Base-by-base conservation (phyloP, 2,797 vertebrate species). In the Leptodactylus fallax region DNA sequence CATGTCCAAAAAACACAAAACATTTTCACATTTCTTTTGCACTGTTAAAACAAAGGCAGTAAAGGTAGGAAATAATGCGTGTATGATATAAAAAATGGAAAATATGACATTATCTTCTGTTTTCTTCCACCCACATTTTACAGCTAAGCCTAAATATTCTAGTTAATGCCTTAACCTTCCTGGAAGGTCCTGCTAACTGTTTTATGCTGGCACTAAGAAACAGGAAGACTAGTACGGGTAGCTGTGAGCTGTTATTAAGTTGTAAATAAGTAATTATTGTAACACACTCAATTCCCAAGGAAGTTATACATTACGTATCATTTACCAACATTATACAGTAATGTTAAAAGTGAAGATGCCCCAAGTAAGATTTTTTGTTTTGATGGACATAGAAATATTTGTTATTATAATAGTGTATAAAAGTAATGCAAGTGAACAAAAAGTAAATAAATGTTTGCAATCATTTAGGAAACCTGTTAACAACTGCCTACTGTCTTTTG, bases 101-200 rank as follows among this genome's bases (percentile, higher is more conserved):
- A 87, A 78, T 87, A 69, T 83, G 51, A 83, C 82, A 72, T 19
- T 58, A 13, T 55, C 25, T 71, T 71, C 25, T 56, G 56, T 85
- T 63, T 79, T 72, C 58, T 21, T 83, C 69, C 82, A 83, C 67
- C 82, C 67, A 83, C 82, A 83, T 83, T 83, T 83, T 72, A 79
- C 80, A 83, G 72, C 27, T 83, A 83, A 56, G 23, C 3, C 55
- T 76, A 61, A 65, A 55, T 71, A 67, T 60, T 63, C 36, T 78
- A 47, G 72, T 53, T 49, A 53, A 67, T 60, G n/a, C 63, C n/a
- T 23, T 74, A 21, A 53, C 25, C 72, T 87, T 87, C 87, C 87
- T 87, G 87, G 87, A 83, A 87, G 74, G 87, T 53, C 25, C 56
- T 69, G 21, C 67, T 83, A 45, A 45, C 67, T 74, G 16, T 14